phyloP scores from a whole-genome alignment of 2,888 invertebrate genomes.

The Trissoscelio sp. region DNA sequence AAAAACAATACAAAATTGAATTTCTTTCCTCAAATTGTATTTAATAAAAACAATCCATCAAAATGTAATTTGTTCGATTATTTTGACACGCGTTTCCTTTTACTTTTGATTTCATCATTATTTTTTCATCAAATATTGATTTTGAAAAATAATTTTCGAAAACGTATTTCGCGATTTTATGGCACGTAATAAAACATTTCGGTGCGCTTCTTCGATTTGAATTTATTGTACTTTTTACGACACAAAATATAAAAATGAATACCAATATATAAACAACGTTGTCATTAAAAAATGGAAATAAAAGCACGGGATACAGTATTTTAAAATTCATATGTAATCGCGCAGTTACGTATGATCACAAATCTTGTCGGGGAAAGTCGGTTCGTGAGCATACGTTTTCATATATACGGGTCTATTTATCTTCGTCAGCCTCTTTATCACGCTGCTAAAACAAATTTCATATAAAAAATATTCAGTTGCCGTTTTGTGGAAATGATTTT shows the following conservation, averaged over 20 bases:
- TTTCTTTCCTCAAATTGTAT: no score
- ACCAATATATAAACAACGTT: slow-evolving; percentile 26
- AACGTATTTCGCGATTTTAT: no score
- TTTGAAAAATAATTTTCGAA: no score
- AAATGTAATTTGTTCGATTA: no score
- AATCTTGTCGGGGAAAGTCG: slow-evolving; percentile 57
- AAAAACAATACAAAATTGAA: no score
- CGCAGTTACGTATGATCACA: slow-evolving; percentile 54
- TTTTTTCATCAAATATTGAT: no score
- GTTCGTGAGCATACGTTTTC: slow-evolving; percentile 54
- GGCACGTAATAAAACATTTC: slow-evolving; percentile 39
- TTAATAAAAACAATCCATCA: no score
- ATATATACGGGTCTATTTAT: slow-evolving; percentile 60
- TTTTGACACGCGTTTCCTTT: no score
- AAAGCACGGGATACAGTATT: slow-evolving; percentile 29
- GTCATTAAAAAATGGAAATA: slow-evolving; percentile 44
- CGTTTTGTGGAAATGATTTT: slow-evolving; percentile 48
- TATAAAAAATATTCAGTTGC: slow-evolving; percentile 31
- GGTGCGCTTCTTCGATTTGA: slow-evolving; percentile 5
- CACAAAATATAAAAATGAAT: slow-evolving; percentile 29
- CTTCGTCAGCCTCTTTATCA: slow-evolving; percentile 59
- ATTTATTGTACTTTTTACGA: slow-evolving; percentile 41
- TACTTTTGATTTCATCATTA: no score
- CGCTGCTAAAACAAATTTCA: slow-evolving; percentile 46
- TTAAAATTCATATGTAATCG: slow-evolving; percentile 59